Percentiles rank a stretch among this genome's conserved stretches.
phyloP scores from a whole-genome alignment of 2,113 vertebrate species.

The Tetrao urogallus region DNA sequence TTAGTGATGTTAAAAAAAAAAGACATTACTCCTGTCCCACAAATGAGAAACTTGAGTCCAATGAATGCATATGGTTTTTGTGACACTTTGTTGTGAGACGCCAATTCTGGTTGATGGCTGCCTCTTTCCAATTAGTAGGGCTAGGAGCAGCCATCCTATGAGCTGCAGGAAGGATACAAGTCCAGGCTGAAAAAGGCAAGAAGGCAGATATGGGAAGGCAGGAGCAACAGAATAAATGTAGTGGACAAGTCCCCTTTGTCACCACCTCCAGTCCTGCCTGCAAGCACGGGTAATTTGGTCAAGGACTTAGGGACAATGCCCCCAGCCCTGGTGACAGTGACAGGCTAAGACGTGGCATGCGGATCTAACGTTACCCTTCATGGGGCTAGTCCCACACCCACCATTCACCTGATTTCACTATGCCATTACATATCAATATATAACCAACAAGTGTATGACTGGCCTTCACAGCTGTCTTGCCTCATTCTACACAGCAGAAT shows the following conservation, averaged over 20 bases:
- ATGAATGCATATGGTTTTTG: neutral
- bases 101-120: neutral
- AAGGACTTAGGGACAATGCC: neutral
- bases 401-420: neutral
- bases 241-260: neutral
- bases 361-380: neutral
- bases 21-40: neutral
- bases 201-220: fast-evolving
- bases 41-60: neutral
- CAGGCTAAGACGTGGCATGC: neutral
- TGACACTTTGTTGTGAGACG: neutral
- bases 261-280: neutral
- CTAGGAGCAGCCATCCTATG: neutral
- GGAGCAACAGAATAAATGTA: neutral
- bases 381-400: neutral
- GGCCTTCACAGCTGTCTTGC: too few relatives aligned
- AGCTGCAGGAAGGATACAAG: fast-evolving
- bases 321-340: neutral
- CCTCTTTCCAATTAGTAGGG: fast-evolving
- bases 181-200: fast-evolving
- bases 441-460: neutral
- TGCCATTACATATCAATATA: neutral
- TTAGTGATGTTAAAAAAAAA: neutral
- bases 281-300: neutral
- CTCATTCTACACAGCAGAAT: neutral